Percentiles rank a stretch among this genome's conserved stretches.
Evolutionary conservation across 1,140 invertebrate species (phyloP).

Genomic region (Zaprionus vittiger): DNA sequence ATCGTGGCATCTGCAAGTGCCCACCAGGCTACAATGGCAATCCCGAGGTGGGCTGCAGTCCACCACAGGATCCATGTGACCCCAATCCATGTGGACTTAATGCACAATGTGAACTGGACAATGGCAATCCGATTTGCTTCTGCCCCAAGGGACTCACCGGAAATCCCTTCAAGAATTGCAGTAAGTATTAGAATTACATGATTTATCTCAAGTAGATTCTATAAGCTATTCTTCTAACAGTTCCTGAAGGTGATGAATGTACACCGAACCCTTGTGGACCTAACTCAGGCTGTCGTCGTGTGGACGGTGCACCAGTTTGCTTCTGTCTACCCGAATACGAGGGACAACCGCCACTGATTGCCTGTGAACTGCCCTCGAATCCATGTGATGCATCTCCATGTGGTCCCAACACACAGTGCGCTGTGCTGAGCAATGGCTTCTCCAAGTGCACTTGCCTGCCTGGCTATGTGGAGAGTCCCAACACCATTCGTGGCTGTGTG

Average conservation of each 20-base stretch:
- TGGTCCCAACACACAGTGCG: conserved; percentile 94
- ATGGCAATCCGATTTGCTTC: conserved; percentile 94
- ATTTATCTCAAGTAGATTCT: neutral
- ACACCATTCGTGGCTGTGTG: conserved; percentile 93
- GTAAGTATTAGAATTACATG: conserved; percentile 87
- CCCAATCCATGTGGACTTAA: conserved; percentile 94
- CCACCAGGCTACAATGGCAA: conserved; percentile 90
- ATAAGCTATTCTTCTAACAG: conserved; percentile 83
- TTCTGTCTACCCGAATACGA: conserved; percentile 95
- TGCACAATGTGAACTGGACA: conserved; percentile 93
- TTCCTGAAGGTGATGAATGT: conserved; percentile 94
- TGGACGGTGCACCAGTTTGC: conserved; percentile 89
- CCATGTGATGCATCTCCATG: conserved; percentile 94
- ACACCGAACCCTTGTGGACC: conserved; percentile 93
- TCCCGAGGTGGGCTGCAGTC: conserved; percentile 87
- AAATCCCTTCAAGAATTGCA: conserved; percentile 95
- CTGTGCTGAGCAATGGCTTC: conserved; percentile 91
- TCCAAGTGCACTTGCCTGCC: conserved; percentile 94
- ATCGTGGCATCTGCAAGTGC: conserved; percentile 91
- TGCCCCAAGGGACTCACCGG: conserved; percentile 95
- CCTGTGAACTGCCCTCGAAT: conserved; percentile 86
- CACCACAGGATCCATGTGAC: conserved; percentile 89
- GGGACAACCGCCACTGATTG: conserved; percentile 90
- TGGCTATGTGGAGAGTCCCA: conserved; percentile 93
- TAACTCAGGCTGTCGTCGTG: conserved; percentile 91